Evolutionary conservation across 2,113 vertebrate species (phyloP).

Genomic region (Zosterops borbonicus): DNA sequence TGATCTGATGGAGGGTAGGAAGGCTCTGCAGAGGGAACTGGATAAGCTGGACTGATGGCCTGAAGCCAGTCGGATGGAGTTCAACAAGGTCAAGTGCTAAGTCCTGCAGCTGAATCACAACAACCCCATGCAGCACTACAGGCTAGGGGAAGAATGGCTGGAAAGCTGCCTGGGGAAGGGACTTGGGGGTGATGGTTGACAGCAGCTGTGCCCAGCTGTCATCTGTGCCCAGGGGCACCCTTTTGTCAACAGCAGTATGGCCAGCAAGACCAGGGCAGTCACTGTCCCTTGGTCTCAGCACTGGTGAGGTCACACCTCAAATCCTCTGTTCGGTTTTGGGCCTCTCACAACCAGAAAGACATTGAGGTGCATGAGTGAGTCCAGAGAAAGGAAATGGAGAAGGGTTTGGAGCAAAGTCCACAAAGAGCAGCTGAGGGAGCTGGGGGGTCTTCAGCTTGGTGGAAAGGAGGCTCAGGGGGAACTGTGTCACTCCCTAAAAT

Average conservation of each 20-base stretch:
- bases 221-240: background rate
- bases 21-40: background rate
- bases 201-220: no score
- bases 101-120: background rate
- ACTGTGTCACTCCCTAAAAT: background rate
- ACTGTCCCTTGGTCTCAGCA: background rate
- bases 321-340: background rate
- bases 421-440: background rate
- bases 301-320: background rate
- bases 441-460: background rate
- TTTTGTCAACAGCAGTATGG: background rate
- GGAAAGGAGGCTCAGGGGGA: background rate
- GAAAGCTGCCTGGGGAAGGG: background rate
- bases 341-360: background rate
- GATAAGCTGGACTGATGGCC: background rate
- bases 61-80: background rate
- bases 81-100: background rate
- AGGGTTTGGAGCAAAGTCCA: background rate
- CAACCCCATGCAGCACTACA: background rate
- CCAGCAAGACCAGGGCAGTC: background rate
- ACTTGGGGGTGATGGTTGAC: background rate
- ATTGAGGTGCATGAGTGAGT: background rate
- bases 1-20: background rate
- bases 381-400: background rate
- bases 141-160: background rate